phyloP scores from a whole-genome alignment of 2,113 vertebrate species.

The Cochlearius cochlearius region DNA sequence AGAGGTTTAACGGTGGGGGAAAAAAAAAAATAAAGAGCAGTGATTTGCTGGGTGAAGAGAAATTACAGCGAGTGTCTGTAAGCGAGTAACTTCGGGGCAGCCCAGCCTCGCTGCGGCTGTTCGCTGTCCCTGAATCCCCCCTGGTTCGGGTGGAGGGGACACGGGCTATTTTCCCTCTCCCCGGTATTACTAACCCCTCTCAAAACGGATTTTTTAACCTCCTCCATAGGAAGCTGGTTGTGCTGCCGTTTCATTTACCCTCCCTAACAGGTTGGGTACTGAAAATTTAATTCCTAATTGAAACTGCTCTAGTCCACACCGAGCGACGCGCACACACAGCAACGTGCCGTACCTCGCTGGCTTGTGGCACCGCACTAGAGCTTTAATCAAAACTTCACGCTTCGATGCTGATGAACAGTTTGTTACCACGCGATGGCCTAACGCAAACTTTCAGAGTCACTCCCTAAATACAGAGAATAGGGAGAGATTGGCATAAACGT shows the following conservation, averaged over 20 bases:
- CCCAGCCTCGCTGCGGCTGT: neutral
- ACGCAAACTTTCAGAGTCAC: neutral
- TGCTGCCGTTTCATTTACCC: neutral
- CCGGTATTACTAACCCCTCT: neutral
- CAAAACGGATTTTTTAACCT: neutral
- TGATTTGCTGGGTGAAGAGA: neutral
- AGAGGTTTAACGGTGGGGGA: fast-evolving
- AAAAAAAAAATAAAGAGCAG: neutral
- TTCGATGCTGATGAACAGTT: neutral
- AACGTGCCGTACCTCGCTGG: neutral
- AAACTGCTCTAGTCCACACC: neutral
- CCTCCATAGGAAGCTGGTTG: neutral
- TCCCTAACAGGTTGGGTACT: neutral
- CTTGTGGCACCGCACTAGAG: neutral
- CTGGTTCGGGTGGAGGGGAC: neutral
- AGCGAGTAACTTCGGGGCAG: neutral
- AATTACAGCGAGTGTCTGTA: neutral
- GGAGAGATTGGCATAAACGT: neutral
- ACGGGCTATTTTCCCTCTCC: neutral
- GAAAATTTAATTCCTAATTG: neutral
- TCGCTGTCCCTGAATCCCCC: neutral
- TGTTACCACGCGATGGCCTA: neutral
- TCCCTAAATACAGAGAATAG: neutral
- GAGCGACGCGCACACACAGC: neutral
- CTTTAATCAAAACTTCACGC: conserved; percentile 4